Evolutionary conservation across 2,797 vertebrate species (phyloP).

Genomic region (Argentina silus): DNA sequence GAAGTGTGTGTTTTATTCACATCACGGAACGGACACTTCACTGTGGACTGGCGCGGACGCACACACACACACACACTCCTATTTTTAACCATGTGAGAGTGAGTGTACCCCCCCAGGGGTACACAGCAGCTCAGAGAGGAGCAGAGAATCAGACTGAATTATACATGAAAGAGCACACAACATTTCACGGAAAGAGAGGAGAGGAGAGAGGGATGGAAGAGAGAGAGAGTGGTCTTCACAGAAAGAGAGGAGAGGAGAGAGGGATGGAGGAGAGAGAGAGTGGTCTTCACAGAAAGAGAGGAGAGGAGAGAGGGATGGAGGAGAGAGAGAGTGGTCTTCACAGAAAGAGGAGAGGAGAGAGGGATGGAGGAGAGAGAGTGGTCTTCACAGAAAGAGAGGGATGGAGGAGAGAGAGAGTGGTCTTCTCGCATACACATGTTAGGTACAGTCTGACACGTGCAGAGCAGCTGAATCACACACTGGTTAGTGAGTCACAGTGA

Average conservation of each 20-base stretch:
- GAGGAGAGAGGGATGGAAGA: neutral
- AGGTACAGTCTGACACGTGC: neutral
- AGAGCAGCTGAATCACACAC: slow-evolving; percentile 2
- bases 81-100: slow-evolving; percentile 63
- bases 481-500: neutral
- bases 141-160: slow-evolving; percentile 70
- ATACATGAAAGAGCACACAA: slow-evolving; percentile 72
- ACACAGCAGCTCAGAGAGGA: slow-evolving; percentile 64
- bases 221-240: slow-evolving; percentile 15
- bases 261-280: slow-evolving; percentile 21
- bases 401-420: slow-evolving; percentile 24
- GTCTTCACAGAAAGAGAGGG: slow-evolving; percentile 15
- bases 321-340: slow-evolving; percentile 12
- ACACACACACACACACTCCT: slow-evolving; percentile 42
- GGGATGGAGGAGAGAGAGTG: too few relatives aligned
- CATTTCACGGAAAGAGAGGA: slow-evolving; percentile 21
- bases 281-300: too few relatives aligned
- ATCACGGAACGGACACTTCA: slow-evolving; percentile 7
- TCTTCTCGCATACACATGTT: neutral
- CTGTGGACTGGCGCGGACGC: neutral
- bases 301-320: too few relatives aligned
- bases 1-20: too few relatives aligned
- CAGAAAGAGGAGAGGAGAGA: slow-evolving; percentile 18
- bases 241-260: too few relatives aligned
- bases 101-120: slow-evolving; percentile 38